phyloP scores from a whole-genome alignment of 2,888 invertebrate genomes.

The Dioctria rufipes region DNA sequence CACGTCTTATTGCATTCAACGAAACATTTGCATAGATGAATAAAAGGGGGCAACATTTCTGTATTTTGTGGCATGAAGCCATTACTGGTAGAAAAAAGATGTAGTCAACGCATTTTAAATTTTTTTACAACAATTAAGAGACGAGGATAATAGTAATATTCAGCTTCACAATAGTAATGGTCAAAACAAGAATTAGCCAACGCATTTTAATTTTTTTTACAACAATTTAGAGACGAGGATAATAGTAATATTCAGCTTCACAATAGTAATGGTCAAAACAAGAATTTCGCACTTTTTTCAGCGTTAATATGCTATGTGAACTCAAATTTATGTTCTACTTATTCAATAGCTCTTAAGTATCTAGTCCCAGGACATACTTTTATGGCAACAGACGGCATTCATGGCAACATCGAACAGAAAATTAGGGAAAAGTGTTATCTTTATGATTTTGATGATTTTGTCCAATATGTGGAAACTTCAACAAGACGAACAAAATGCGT shows the following conservation, averaged over 20 bases:
- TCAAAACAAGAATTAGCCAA: no score
- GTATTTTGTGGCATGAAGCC: constrained; percentile 19
- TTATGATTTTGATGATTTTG: constrained; percentile 23
- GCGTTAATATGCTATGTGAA: not conserved
- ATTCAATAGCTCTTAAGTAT: constrained; percentile 9
- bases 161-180: no score
- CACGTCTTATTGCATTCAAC: not conserved
- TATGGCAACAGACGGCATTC: constrained; percentile 28
- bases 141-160: no score
- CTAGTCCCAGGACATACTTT: constrained; percentile 17
- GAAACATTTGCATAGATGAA: constrained; percentile 1
- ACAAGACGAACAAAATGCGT: no score
- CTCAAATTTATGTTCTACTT: not conserved
- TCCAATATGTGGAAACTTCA: no score
- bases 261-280: constrained; percentile 21
- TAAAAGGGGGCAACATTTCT: constrained; percentile 1
- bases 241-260: not conserved
- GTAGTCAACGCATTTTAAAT: no score
- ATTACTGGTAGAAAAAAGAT: constrained; percentile 2
- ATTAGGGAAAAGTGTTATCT: not conserved
- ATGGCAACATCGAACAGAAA: constrained; percentile 18
- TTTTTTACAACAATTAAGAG: no score
- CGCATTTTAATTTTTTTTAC: constrained; percentile 13
- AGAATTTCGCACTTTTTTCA: constrained; percentile 6
- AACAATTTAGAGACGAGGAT: not conserved